phyloP scores from a whole-genome alignment of 2,797 vertebrate genomes.

The Sarcophilus harrisii region DNA sequence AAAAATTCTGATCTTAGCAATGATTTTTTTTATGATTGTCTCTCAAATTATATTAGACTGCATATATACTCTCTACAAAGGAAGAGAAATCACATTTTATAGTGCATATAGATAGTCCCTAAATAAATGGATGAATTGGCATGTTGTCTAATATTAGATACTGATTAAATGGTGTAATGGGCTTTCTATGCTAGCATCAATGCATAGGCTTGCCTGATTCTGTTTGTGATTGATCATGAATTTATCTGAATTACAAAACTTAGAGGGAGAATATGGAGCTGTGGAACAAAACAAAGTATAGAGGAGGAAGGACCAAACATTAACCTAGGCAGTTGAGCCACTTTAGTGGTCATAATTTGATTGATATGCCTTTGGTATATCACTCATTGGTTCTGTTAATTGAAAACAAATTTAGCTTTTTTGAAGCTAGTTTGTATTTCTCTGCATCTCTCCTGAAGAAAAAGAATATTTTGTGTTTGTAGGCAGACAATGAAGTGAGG shows the following conservation, averaged over 20 bases:
- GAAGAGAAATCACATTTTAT: not conserved
- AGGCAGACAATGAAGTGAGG: not conserved
- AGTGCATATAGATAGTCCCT: not conserved
- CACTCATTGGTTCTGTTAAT: not conserved
- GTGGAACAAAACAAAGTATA: slow-evolving; percentile 3
- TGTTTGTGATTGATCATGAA: slow-evolving; percentile 44
- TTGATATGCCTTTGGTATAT: slow-evolving; percentile 23
- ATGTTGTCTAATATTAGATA: slow-evolving; percentile 42
- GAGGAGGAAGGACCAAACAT: slow-evolving; percentile 10
- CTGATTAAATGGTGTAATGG: slow-evolving; percentile 23
- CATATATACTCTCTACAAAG: not conserved
- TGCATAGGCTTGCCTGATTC: slow-evolving; percentile 48
- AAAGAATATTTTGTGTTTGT: not conserved
- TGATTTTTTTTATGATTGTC: not conserved
- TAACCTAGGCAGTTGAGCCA: not conserved
- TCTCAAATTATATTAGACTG: not conserved
- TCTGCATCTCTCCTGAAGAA: slow-evolving; percentile 15
- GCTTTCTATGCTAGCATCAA: not conserved
- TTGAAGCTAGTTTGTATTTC: slow-evolving; percentile 15
- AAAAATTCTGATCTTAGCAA: not conserved
- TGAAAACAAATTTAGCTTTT: slow-evolving; percentile 52
- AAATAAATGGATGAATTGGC: not conserved
- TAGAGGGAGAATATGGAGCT: not conserved
- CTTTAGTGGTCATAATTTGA: not conserved
- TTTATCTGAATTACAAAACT: slow-evolving; percentile 37